Conservation (phyloP, 2,113 vertebrate species). For the Ranitomeya imitator region DNA sequence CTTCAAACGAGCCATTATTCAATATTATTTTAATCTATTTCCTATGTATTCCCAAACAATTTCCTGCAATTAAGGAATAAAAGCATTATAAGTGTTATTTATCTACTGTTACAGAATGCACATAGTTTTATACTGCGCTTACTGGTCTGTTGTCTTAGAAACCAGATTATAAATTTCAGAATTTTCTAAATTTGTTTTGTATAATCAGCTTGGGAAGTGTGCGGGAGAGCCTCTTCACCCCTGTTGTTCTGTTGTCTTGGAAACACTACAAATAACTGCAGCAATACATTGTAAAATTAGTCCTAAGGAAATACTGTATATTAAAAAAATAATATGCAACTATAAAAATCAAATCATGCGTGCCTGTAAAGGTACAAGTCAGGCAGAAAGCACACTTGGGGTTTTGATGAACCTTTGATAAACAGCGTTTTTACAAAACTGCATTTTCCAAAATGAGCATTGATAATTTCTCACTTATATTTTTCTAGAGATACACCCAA, state of each 20-base stretch:
- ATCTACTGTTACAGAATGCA: background rate
- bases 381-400: too few species aligned
- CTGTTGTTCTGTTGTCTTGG: slow-evolving; percentile 52
- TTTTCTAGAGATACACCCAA: too few species aligned
- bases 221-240: slow-evolving; percentile 14
- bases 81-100: background rate
- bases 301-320: background rate
- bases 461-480: too few species aligned
- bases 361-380: background rate
- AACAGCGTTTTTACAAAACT: too few species aligned
- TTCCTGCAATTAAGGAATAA: background rate
- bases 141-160: slow-evolving; percentile 51
- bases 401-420: too few species aligned
- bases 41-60: background rate
- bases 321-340: background rate
- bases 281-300: background rate
- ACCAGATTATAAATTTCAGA: slow-evolving; percentile 47
- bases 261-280: slow-evolving; percentile 35
- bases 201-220: slow-evolving; percentile 41
- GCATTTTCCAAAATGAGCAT: too few species aligned
- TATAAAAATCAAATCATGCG: background rate
- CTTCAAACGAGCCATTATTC: background rate
- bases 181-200: slow-evolving; percentile 51
- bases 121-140: slow-evolving; percentile 9
- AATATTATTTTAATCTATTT: background rate